Conservation (phyloP, 2,888 invertebrate genomes). For the Hydrotaea cyrtoneurina region DNA sequence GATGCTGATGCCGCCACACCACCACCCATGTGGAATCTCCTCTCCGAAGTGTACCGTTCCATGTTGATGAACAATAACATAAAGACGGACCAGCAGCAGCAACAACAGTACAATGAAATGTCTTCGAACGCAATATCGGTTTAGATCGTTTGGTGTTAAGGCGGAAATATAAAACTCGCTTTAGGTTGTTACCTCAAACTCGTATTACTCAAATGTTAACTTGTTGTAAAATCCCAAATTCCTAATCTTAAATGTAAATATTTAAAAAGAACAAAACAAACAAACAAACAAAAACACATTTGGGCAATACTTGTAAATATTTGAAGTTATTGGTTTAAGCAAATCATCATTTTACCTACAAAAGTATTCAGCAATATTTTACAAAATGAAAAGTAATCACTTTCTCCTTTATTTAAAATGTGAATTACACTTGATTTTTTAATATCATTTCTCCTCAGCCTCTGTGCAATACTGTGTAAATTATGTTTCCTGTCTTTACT, state of each 20-base stretch:
- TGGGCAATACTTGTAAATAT: constrained; percentile 17
- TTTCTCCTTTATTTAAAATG: constrained; percentile 23
- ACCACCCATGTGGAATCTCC: constrained; percentile 78
- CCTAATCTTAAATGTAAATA: constrained; percentile 69
- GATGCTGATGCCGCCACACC: constrained; percentile 19
- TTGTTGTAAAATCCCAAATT: constrained; percentile 73
- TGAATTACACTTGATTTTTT: constrained; percentile 6
- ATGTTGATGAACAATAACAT: constrained; percentile 76
- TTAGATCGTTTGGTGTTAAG: constrained; percentile 61
- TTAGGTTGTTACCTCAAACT: constrained; percentile 73
- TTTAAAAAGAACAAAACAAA: constrained; percentile 25
- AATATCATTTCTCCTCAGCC: constrained; percentile 47
- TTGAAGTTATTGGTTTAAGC: constrained; percentile 37
- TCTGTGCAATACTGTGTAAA: constrained; percentile 66
- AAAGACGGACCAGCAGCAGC: constrained; percentile 71
- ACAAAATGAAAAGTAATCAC: background rate
- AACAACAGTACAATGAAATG: constrained; percentile 74
- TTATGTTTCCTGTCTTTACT: constrained; percentile 41
- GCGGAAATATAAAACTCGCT: constrained; percentile 56
- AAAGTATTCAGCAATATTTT: constrained; percentile 72
- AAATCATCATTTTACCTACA: constrained; percentile 75
- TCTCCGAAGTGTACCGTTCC: constrained; percentile 80
- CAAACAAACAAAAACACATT: background rate
- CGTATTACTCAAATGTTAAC: constrained; percentile 69
- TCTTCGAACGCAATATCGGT: constrained; percentile 79